Evolutionary conservation across 2,888 invertebrate species (phyloP).

Genomic region (Mesorhabditis sp.): DNA sequence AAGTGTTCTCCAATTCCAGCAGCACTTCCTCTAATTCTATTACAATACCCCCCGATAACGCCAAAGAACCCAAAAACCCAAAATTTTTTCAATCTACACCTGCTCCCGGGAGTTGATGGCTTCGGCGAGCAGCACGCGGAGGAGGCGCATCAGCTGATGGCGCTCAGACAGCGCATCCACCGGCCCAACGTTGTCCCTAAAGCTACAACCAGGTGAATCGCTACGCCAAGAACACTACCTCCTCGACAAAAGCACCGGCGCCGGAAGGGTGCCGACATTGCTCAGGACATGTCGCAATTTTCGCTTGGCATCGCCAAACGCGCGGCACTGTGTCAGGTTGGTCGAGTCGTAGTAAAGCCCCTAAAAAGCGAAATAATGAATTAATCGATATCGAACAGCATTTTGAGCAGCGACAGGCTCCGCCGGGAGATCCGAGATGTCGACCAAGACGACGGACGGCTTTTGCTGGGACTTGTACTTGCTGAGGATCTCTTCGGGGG

Average conservation of each 20-base stretch:
- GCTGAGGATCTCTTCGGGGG: conserved; percentile 85
- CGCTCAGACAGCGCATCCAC: conserved; percentile 7
- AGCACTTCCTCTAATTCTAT: background rate
- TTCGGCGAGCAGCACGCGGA: conserved; percentile 30
- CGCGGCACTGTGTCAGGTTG: conserved; percentile 56
- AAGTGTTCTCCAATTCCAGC: background rate
- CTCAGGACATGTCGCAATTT: conserved; percentile 86
- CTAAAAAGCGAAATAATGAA: background rate
- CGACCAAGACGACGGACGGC: conserved; percentile 8
- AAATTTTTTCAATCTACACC: conserved; percentile 60
- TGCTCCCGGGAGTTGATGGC: conserved; percentile 67
- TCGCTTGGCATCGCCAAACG: conserved; percentile 75
- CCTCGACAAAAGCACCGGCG: background rate
- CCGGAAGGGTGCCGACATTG: conserved; percentile 70
- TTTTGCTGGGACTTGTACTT: conserved; percentile 69
- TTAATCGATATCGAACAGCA: background rate
- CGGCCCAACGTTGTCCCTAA: background rate
- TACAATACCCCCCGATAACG: background rate
- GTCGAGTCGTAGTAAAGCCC: conserved; percentile 43
- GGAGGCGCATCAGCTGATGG: conserved; percentile 54
- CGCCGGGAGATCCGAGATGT: background rate
- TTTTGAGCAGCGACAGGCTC: background rate
- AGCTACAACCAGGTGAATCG: background rate
- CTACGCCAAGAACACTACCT: background rate
- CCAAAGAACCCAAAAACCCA: too few species aligned